phyloP scores from a whole-genome alignment of 2,888 invertebrate species.

The Synanthedon vespiformis region DNA sequence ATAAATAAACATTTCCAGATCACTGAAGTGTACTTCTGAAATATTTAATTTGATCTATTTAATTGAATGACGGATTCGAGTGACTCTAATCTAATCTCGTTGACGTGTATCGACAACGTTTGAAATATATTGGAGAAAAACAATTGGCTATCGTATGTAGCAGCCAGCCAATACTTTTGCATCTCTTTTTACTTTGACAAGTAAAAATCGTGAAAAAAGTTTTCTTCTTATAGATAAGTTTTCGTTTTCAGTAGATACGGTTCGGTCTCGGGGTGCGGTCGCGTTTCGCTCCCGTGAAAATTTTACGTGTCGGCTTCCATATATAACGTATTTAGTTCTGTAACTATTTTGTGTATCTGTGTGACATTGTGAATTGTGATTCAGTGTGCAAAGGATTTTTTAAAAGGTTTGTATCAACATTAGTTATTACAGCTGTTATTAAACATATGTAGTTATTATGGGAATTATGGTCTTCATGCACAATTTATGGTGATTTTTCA shows the following conservation, averaged over 20 bases:
- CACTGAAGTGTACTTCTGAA: no score
- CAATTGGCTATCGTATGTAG: neutral
- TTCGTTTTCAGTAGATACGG: neutral
- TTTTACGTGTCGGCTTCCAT: neutral
- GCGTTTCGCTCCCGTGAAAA: neutral
- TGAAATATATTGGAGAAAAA: neutral
- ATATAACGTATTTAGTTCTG: no score
- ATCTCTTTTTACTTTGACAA: neutral
- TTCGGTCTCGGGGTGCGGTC: neutral
- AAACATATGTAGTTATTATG: no score
- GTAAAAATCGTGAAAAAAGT: neutral
- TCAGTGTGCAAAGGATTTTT: neutral
- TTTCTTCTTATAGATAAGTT: neutral
- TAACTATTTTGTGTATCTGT: neutral
- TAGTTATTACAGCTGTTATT: no score
- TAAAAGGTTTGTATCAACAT: neutral
- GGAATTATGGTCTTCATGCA: no score
- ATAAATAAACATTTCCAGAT: no score
- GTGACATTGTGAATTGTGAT: neutral
- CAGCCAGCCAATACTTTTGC: neutral
- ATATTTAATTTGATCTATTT: neutral
- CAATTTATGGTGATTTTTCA: no score
- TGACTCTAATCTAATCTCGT: neutral
- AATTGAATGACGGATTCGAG: neutral
- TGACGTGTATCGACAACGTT: neutral